These are phyloP conservation scores for Nomada hirtipes DNA, from an alignment of 2,888 invertebrate genomes.

Conservation along the genomic window DNA sequence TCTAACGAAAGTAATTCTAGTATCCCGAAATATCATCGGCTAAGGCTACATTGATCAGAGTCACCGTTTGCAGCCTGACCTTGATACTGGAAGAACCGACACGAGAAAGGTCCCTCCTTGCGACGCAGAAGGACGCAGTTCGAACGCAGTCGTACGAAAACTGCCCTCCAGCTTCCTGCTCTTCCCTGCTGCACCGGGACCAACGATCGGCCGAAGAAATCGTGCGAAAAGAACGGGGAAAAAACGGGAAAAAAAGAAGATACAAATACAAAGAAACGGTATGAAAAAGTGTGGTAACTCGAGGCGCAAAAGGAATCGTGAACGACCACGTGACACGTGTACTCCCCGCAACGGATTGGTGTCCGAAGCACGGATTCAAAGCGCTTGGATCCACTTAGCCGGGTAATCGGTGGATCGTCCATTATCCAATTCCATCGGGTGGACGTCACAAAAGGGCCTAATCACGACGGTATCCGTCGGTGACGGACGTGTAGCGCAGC, in stretches of 20 bases:
- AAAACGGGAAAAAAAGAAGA: not conserved
- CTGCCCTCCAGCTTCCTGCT: constrained; percentile 58
- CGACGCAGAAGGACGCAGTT: constrained; percentile 57
- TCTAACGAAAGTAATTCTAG: constrained; percentile 24
- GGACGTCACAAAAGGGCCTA: constrained; percentile 70
- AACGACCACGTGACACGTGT: constrained; percentile 46
- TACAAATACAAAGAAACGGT: not conserved
- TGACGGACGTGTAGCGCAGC: constrained; percentile 58
- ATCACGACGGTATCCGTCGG: constrained; percentile 59
- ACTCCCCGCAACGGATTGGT: constrained; percentile 11
- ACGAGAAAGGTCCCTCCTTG: not conserved
- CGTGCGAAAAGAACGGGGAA: not conserved
- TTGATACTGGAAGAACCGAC: constrained; percentile 39
- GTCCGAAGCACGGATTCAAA: constrained; percentile 56
- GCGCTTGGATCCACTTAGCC: constrained; percentile 71
- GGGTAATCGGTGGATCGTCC: constrained; percentile 64
- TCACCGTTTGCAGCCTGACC: constrained; percentile 41
- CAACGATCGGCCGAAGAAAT: not conserved
- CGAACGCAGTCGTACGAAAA: constrained; percentile 67
- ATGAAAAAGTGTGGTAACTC: constrained; percentile 12
- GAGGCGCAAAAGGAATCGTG: constrained; percentile 25
- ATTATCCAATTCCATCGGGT: constrained; percentile 77
- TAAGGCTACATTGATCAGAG: constrained; percentile 5
- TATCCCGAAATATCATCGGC: constrained; percentile 6
- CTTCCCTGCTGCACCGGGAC: constrained; percentile 2